Evolutionary conservation across 1,140 invertebrate genomes (phyloP).

Genomic region (Cydia pomonella): DNA sequence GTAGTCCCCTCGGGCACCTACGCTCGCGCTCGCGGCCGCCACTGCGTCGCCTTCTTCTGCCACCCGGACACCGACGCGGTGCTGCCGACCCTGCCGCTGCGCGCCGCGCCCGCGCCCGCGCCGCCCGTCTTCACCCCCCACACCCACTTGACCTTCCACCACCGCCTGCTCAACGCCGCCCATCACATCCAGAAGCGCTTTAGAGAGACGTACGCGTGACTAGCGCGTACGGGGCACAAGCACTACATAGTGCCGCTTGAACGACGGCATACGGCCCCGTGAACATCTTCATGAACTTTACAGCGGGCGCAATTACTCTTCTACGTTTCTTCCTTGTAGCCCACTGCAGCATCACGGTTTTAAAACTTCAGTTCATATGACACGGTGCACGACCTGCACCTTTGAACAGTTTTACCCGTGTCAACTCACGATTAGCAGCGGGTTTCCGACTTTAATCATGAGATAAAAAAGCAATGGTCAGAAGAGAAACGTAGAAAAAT

Average conservation of each 20-base stretch:
- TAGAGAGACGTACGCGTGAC: conserved; percentile 85
- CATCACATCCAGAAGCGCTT: conserved; percentile 86
- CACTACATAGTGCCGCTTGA: conserved; percentile 45
- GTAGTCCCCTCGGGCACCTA: conserved; percentile 84
- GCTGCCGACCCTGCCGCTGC: conserved; percentile 82
- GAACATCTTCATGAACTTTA: conserved; percentile 34
- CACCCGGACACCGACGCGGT: conserved; percentile 85
- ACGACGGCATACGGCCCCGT: conserved; percentile 50
- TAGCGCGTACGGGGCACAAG: conserved; percentile 52
- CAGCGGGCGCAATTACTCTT: background rate
- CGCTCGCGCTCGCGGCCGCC: conserved; percentile 82
- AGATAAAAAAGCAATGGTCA: no score
- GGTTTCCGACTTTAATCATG: no score
- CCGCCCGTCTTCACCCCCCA: conserved; percentile 61
- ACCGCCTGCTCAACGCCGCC: conserved; percentile 84
- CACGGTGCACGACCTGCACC: no score
- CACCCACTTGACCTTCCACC: conserved; percentile 68
- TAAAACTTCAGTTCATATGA: background rate
- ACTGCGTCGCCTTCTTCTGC: conserved; percentile 89
- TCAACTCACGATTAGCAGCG: background rate
- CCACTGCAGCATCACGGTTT: background rate
- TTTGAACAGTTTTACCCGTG: no score
- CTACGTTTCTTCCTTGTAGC: background rate
- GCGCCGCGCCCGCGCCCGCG: conserved; percentile 61
- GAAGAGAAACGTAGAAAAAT: no score